These are phyloP conservation scores for Centropyge bicolor DNA, from an alignment of 2,797 vertebrate species.

Conservation along the genomic window DNA sequence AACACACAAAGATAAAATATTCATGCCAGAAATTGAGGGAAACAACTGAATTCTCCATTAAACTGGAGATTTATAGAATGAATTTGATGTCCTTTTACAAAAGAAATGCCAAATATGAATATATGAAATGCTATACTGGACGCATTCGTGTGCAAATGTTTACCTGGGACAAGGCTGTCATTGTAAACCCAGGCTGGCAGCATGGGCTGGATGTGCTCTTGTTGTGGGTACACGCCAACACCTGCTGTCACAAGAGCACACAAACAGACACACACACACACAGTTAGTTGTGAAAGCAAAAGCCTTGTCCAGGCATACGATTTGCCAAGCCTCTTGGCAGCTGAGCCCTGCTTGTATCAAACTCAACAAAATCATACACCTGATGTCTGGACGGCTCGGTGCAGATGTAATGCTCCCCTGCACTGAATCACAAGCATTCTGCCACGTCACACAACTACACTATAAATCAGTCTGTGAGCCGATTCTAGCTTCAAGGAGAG, in stretches of 20 bases:
- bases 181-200: conserved; percentile 97
- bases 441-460: conserved; percentile 60
- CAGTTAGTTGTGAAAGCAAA: conserved; percentile 47
- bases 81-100: background rate
- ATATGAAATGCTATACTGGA: background rate
- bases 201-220: conserved; percentile 94
- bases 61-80: background rate
- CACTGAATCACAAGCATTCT: conserved; percentile 63
- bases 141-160: conserved; percentile 43
- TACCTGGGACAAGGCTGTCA: conserved; percentile 95
- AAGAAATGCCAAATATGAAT: conserved; percentile 13
- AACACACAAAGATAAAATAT: conserved; percentile 20
- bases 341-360: conserved; percentile 59
- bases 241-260: conserved; percentile 80
- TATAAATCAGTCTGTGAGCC: conserved; percentile 62
- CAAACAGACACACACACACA: conserved; percentile 35
- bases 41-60: background rate
- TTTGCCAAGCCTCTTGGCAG: conserved; percentile 64
- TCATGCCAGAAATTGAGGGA: background rate
- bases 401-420: conserved; percentile 57
- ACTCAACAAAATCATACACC: conserved; percentile 61
- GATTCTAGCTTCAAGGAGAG: conserved; percentile 44
- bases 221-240: conserved; percentile 92
- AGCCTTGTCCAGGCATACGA: conserved; percentile 39
- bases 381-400: conserved; percentile 57